Evolutionary conservation across 1,140 invertebrate genomes (phyloP), one percentile per base, ranked within the genome.

Genomic region (Ostrea denselamellosa): DNA sequence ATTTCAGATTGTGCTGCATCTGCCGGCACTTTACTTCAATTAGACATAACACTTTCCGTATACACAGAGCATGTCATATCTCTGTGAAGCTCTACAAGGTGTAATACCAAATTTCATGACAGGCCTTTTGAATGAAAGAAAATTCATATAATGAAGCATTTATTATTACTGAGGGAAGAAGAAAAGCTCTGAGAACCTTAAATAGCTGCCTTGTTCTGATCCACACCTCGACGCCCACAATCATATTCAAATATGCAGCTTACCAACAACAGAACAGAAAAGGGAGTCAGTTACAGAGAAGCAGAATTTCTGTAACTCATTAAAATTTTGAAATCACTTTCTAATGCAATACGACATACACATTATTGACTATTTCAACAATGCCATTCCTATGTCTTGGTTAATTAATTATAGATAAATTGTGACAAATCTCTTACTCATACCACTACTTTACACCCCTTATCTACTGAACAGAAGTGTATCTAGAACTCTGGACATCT

Each of bases 61-160:
- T 12, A 62, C 68, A 4, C 22, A 25, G 28, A 34, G 34, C 28
- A 34, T 77, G 68, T 28, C 68, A 9, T 77, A 77, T 77, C 68
- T 77, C 68, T 77, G 25, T 77, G 17, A 28, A 77, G 9, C 68
- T 17, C 28, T 44, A 44, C 5, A 44, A 17, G 3, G 56, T 62
- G 56, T 62, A 17, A 62, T 19, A 62, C 17, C 25, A 25, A 77
- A 28, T 34, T 77, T 25, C 25, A 77, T 8, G 25, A 28, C 68
- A 62, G 56, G 56, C n/a, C 56, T 62, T 62, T 62, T 17, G 68
- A 62, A 62, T 62, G 56, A 62, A 77, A 12, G 68, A 77, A 77
- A 34, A 28, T 28, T 28, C 28, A 14, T 34, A 77, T 77, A 28
- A 77, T 14, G 25, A 25, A 25, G 12, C 28, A 77, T 25, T 77